Evolutionary conservation across 1,140 invertebrate genomes (phyloP).

Genomic region (Leptinotarsa lineolata): DNA sequence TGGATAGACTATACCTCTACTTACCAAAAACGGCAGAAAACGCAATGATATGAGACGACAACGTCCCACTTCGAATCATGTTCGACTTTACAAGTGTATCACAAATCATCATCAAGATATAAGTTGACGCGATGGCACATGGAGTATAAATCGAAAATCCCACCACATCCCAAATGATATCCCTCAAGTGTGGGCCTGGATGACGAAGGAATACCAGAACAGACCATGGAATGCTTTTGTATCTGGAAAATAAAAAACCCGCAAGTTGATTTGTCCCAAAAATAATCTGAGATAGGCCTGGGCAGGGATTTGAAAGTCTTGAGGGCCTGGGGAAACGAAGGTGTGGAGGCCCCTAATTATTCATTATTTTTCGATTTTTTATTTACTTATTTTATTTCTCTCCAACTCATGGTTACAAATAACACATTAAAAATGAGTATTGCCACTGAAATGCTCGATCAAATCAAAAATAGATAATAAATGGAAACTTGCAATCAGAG

Average conservation of each 20-base stretch:
- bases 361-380: too few relatives aligned
- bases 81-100: slow-evolving; percentile 46
- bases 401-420: background rate
- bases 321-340: too few relatives aligned
- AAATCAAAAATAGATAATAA: too few relatives aligned
- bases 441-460: too few relatives aligned
- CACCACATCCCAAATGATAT: slow-evolving; percentile 48
- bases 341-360: too few relatives aligned
- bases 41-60: slow-evolving; percentile 48
- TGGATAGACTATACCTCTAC: background rate
- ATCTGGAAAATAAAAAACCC: slow-evolving; percentile 41
- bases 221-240: slow-evolving; percentile 45
- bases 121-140: slow-evolving; percentile 50
- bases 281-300: too few relatives aligned
- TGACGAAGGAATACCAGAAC: slow-evolving; percentile 46
- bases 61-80: slow-evolving; percentile 34
- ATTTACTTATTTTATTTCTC: background rate
- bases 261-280: too few relatives aligned
- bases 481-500: too few relatives aligned
- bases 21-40: slow-evolving; percentile 52
- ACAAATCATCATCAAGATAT: slow-evolving; percentile 52
- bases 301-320: too few relatives aligned
- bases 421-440: too few relatives aligned
- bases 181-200: slow-evolving; percentile 46
- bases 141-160: slow-evolving; percentile 53